Conservation (phyloP, 2,888 invertebrate species). For the Perdita meconis region DNA sequence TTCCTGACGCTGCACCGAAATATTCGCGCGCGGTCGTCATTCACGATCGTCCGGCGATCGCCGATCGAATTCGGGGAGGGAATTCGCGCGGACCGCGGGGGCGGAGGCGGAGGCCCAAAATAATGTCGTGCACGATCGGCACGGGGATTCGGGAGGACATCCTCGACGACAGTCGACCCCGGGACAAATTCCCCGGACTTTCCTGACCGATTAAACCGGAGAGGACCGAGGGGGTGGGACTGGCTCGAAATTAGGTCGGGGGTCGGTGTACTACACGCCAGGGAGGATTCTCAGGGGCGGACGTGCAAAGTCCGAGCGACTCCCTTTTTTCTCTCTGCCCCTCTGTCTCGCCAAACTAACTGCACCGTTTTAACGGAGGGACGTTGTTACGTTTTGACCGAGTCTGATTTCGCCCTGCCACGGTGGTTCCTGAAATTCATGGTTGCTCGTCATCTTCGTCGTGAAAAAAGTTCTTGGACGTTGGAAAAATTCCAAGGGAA, state of each 20-base stretch:
- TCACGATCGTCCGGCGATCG: constrained; percentile 38
- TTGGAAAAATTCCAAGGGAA: neutral
- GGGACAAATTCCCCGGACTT: constrained; percentile 37
- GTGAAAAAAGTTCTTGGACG: neutral
- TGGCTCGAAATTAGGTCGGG: constrained; percentile 70
- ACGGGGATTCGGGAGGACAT: constrained; percentile 27
- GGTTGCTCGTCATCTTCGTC: neutral
- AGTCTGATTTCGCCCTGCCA: constrained; percentile 17
- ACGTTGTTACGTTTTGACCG: constrained; percentile 9
- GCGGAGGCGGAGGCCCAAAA: constrained; percentile 27
- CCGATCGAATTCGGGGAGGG: constrained; percentile 30
- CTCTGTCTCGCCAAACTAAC: constrained; percentile 19
- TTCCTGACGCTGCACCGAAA: constrained; percentile 44
- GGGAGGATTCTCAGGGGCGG: constrained; percentile 49
- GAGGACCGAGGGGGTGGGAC: constrained; percentile 37
- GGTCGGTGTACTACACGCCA: constrained; percentile 65
- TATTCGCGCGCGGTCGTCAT: constrained; percentile 41
- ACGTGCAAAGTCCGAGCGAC: constrained; percentile 32
- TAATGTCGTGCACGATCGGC: constrained; percentile 52
- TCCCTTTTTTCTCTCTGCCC: neutral
- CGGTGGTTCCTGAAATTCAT: constrained; percentile 7
- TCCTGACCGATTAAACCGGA: constrained; percentile 34
- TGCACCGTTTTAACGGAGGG: constrained; percentile 23
- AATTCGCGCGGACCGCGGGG: constrained; percentile 36
- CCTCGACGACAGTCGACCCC: constrained; percentile 26